Conservation (phyloP, 2,113 vertebrate genomes). For the Haliaeetus leucogaster region DNA sequence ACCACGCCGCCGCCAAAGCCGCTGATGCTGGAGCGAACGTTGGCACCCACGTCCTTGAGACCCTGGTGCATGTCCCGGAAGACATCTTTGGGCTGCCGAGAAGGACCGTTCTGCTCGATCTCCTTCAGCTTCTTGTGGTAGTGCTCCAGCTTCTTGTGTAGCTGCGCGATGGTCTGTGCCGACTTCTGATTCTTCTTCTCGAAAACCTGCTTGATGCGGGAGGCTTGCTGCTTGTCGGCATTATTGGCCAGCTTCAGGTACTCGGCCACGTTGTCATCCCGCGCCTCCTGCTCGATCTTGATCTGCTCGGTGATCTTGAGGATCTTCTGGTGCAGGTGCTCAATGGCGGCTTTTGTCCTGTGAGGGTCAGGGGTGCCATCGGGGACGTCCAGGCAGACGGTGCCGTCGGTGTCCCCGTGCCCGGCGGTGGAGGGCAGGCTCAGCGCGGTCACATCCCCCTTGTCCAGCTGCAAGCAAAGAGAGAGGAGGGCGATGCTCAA, state of each 20-base stretch:
- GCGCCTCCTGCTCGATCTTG: constrained; percentile 95
- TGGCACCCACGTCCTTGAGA: constrained; percentile 92
- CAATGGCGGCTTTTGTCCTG: constrained; percentile 88
- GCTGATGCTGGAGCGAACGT: constrained; percentile 95
- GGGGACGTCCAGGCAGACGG: constrained; percentile 85
- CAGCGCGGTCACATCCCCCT: constrained; percentile 85
- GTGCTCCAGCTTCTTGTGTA: constrained; percentile 98
- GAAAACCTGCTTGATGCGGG: constrained; percentile 97
- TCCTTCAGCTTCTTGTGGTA: constrained; percentile 95
- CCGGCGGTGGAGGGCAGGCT: constrained; percentile 77
- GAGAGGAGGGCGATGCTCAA: not conserved
- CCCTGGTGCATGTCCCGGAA: constrained; percentile 98
- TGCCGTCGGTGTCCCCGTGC: constrained; percentile 87
- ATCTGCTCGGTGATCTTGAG: constrained; percentile 99
- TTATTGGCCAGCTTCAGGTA: constrained; percentile 98
- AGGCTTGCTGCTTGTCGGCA: constrained; percentile 94
- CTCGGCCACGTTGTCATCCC: constrained; percentile 96
- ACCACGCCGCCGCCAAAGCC: constrained; percentile 95
- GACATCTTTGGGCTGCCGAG: constrained; percentile 94
- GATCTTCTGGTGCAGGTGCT: constrained; percentile 98
- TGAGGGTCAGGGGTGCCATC: constrained; percentile 86
- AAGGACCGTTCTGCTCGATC: constrained; percentile 96
- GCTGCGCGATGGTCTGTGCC: constrained; percentile 93
- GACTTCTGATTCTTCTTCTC: constrained; percentile 99
- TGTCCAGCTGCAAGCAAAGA: constrained; percentile 81